A percentile compares a stretch with the other conserved stretches of the same genome.
phyloP scores from a whole-genome alignment of 2,113 vertebrate genomes.

The Carlito syrichta region DNA sequence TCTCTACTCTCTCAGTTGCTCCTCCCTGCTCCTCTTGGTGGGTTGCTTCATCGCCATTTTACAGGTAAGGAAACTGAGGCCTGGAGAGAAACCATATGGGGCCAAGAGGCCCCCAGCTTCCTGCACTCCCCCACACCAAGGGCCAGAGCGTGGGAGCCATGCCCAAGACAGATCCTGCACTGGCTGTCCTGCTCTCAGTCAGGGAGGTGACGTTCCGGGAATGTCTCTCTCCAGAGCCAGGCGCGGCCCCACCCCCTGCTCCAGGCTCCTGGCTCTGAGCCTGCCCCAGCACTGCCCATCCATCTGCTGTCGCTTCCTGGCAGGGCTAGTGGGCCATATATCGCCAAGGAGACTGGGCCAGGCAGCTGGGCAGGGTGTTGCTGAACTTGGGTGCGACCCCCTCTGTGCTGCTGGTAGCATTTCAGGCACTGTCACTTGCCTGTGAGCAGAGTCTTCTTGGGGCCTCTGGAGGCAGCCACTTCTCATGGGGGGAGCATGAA shows the following conservation, averaged over 20 bases:
- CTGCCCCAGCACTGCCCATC: constrained; percentile 45
- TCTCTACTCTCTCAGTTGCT: neutral
- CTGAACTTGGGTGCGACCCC: rapidly evolving
- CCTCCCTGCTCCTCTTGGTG: neutral
- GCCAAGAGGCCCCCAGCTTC: neutral
- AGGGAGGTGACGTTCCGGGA: constrained; percentile 62
- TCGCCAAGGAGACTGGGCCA: neutral
- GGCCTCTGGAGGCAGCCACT: neutral
- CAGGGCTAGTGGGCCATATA: constrained; percentile 15
- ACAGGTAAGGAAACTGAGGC: constrained; percentile 13
- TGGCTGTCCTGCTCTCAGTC: neutral
- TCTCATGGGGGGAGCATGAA: neutral
- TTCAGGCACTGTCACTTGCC: neutral
- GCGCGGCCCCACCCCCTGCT: neutral
- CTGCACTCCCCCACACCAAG: neutral
- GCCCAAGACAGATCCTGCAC: neutral
- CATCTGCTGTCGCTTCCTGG: constrained; percentile 65
- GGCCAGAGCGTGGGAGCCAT: neutral
- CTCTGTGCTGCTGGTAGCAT: neutral
- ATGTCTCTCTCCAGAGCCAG: constrained; percentile 43
- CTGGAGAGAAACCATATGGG: neutral
- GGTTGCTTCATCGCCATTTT: neutral
- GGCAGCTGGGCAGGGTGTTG: neutral
- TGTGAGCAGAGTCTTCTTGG: neutral
- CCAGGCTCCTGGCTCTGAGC: constrained; percentile 54